Conservation (phyloP, 2,888 invertebrate genomes). For the Creontiades dilutus region DNA sequence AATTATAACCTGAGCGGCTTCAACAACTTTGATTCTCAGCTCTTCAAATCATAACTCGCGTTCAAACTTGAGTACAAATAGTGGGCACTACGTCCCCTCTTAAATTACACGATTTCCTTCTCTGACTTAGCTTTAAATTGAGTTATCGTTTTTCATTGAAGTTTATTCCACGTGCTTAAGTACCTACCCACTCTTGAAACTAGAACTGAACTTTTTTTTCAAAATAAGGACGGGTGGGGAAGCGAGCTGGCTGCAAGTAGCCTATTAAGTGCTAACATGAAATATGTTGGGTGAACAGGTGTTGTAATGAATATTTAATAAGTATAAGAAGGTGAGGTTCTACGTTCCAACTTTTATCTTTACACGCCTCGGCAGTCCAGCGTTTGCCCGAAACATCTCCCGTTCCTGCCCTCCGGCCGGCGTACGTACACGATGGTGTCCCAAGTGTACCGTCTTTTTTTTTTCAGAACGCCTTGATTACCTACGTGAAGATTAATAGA, state of each 20-base stretch:
- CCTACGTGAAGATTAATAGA: constrained; percentile 1
- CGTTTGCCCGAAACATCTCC: background rate
- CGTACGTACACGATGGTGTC: background rate
- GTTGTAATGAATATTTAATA: constrained; percentile 35
- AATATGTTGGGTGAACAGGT: constrained; percentile 39
- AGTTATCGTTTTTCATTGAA: background rate
- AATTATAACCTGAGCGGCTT: no score
- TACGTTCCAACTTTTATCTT: background rate
- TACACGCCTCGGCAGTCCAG: background rate
- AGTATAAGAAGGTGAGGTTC: constrained; percentile 32
- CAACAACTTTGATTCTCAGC: no score
- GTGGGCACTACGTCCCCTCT: no score
- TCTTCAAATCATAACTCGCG: no score
- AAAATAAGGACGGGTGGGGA: background rate
- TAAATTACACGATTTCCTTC: no score
- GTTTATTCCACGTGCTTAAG: background rate
- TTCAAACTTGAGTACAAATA: no score
- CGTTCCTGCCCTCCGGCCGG: background rate
- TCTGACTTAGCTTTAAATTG: background rate
- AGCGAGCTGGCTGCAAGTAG: background rate
- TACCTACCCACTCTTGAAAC: background rate
- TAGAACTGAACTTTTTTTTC: background rate
- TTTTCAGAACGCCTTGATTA: background rate
- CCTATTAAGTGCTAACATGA: constrained; percentile 12
- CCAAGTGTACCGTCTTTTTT: background rate